A percentile compares a stretch with the other conserved stretches of the same genome.
These are phyloP conservation scores for Discoglossus pictus DNA, from an alignment of 2,797 vertebrate genomes.

Conservation along the genomic window DNA sequence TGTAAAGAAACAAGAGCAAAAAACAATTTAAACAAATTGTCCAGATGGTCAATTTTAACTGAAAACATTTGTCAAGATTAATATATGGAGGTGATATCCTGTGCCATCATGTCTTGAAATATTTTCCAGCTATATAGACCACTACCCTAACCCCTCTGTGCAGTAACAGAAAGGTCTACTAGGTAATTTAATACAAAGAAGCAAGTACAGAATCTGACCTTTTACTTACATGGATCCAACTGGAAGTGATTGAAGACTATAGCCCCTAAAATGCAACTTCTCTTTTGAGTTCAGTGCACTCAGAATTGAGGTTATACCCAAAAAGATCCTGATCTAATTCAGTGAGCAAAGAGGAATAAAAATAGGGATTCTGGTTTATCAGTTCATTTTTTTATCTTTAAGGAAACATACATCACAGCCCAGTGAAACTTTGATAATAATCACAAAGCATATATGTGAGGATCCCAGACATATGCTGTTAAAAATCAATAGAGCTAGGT, in stretches of 20 bases:
- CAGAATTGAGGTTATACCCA: conserved; percentile 47
- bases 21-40: conserved; percentile 2
- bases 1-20: background rate
- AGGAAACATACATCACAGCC: background rate
- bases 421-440: background rate
- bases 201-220: conserved; percentile 35
- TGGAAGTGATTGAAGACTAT: conserved; percentile 46
- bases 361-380: conserved; percentile 28
- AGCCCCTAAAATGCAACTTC: conserved; percentile 41
- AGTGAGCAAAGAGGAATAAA: conserved; percentile 34
- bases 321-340: conserved; percentile 48
- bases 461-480: too few relatives aligned
- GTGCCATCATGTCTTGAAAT: conserved; percentile 23
- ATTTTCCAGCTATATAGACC: conserved; percentile 43
- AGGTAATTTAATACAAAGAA: conserved; percentile 47
- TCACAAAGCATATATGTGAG: too few relatives aligned
- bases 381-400: conserved; percentile 11
- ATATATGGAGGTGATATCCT: conserved; percentile 35
- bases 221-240: conserved; percentile 35
- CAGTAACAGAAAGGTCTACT: conserved; percentile 39
- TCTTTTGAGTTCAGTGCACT: conserved; percentile 47
- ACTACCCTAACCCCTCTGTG: conserved; percentile 41
- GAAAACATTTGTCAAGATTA: conserved; percentile 35
- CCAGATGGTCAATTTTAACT: conserved; percentile 24
- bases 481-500: too few relatives aligned